phyloP scores from a whole-genome alignment of 2,888 invertebrate species.

The Ornithoptera alexandrae region DNA sequence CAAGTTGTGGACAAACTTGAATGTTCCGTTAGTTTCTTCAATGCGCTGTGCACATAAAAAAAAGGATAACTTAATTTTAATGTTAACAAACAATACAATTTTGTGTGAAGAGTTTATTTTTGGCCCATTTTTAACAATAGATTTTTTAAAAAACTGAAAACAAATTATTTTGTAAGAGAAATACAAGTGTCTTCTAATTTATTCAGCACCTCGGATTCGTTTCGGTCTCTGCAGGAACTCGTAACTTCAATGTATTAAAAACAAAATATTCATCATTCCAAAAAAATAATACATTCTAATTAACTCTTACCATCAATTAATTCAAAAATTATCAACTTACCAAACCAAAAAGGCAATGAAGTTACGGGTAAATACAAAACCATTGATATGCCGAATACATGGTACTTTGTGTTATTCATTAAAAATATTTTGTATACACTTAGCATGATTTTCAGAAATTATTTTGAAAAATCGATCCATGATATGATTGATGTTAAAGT shows the following conservation, averaged over 20 bases:
- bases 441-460: conserved; percentile 44
- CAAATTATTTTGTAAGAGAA: conserved; percentile 41
- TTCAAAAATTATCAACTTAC: not conserved
- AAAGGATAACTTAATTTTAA: not conserved
- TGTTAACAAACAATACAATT: conserved; percentile 25
- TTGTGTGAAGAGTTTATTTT: conserved; percentile 77
- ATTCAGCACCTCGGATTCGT: conserved; percentile 38
- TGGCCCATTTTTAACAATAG: conserved; percentile 63
- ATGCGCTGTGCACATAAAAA: no score
- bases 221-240: conserved; percentile 32
- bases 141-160: conserved; percentile 45
- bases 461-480: conserved; percentile 42
- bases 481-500: conserved; percentile 37
- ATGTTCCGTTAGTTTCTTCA: no score
- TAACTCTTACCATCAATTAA: not conserved
- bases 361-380: conserved; percentile 18
- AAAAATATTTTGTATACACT: conserved; percentile 32
- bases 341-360: conserved; percentile 7
- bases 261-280: not conserved
- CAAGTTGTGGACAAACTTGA: no score
- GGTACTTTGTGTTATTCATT: conserved; percentile 4
- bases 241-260: conserved; percentile 31
- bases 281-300: not conserved
- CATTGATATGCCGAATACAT: conserved; percentile 28
- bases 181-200: conserved; percentile 16